Evolutionary conservation across 1,140 invertebrate species (phyloP).

Genomic region (Drosophila nikananu): DNA sequence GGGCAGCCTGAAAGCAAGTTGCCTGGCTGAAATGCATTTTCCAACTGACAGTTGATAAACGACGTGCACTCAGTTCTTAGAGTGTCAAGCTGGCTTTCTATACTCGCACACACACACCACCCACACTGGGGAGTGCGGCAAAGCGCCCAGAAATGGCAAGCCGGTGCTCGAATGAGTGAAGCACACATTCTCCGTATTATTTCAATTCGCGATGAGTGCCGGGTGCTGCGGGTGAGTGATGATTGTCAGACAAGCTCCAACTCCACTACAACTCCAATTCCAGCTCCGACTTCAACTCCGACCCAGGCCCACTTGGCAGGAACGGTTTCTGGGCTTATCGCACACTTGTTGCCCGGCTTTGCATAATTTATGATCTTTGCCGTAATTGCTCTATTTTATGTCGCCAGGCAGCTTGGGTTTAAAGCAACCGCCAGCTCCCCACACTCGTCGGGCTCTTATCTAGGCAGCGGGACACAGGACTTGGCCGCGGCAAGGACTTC

Average conservation of each 20-base stretch:
- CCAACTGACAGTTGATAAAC: slow-evolving; percentile 77
- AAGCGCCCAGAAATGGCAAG: slow-evolving; percentile 11
- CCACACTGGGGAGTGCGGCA: no score
- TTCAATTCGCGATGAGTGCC: slow-evolving; percentile 54
- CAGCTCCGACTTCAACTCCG: neutral
- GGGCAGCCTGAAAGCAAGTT: slow-evolving; percentile 36
- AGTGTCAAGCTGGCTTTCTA: slow-evolving; percentile 40
- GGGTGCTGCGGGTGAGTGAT: slow-evolving; percentile 63
- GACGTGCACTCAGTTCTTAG: slow-evolving; percentile 65
- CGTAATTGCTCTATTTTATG: slow-evolving; percentile 81
- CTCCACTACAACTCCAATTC: slow-evolving; percentile 3
- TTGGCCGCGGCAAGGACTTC: slow-evolving; percentile 16
- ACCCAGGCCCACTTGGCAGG: slow-evolving; percentile 1
- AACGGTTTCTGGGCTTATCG: slow-evolving; percentile 54
- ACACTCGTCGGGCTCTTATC: slow-evolving; percentile 56
- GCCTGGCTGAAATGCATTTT: slow-evolving; percentile 70
- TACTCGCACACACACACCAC: neutral
- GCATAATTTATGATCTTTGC: slow-evolving; percentile 80
- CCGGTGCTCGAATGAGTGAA: slow-evolving; percentile 14
- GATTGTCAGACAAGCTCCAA: slow-evolving; percentile 63
- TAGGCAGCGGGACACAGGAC: slow-evolving; percentile 33
- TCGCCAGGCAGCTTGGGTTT: slow-evolving; percentile 64
- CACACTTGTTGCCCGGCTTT: slow-evolving; percentile 76
- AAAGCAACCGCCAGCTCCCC: slow-evolving; percentile 32
- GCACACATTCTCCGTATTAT: slow-evolving; percentile 35